These are phyloP conservation scores for Heliconius hewitsoni DNA, from an alignment of 1,140 invertebrate species.

Conservation along the genomic window DNA sequence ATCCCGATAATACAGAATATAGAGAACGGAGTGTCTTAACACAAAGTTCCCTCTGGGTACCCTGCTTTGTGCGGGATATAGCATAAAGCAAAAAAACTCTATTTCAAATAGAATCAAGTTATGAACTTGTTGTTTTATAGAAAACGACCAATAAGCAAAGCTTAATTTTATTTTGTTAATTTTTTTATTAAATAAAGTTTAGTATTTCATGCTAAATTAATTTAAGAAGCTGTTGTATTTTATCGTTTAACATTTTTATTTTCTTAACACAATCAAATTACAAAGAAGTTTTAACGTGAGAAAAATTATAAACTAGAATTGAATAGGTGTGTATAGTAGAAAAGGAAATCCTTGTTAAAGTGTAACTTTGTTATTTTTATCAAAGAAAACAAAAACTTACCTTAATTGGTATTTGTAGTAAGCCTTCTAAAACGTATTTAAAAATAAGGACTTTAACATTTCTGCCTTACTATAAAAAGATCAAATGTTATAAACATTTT, in stretches of 20 bases:
- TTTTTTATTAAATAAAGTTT: background rate
- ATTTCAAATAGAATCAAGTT: too few species aligned
- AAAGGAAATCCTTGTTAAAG: background rate
- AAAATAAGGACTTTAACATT: background rate
- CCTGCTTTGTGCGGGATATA: too few species aligned
- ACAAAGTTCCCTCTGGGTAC: too few species aligned
- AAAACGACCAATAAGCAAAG: background rate
- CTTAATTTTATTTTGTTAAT: background rate
- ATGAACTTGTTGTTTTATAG: background rate
- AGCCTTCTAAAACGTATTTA: background rate
- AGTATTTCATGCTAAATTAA: background rate
- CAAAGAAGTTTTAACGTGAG: background rate
- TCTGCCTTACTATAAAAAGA: background rate
- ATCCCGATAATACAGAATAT: too few species aligned
- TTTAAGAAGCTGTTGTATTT: background rate
- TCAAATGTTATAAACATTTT: slow-evolving; percentile 4
- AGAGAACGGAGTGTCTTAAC: too few species aligned
- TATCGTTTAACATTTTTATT: background rate
- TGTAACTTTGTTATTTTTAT: background rate
- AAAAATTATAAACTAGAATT: background rate
- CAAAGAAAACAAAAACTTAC: background rate
- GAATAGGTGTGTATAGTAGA: background rate
- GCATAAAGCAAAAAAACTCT: too few species aligned
- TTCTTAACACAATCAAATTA: background rate
- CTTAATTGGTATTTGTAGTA: background rate